Evolutionary conservation across 2,888 invertebrate genomes (phyloP).

Genomic region (Tachina lurida): DNA sequence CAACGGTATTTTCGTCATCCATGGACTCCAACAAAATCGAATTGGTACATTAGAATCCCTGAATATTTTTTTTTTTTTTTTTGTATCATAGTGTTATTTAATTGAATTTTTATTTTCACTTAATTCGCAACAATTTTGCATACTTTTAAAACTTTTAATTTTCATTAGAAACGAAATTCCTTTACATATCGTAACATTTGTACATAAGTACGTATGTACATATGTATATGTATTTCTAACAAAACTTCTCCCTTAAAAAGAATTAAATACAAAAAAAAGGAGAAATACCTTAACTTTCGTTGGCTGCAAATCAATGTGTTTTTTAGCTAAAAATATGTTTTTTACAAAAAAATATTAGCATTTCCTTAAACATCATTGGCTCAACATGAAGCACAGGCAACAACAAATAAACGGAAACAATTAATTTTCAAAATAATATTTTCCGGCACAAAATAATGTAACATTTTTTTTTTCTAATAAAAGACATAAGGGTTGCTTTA

Average conservation of each 20-base stretch:
- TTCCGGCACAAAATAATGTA: constrained; percentile 47
- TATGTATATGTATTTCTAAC: background rate
- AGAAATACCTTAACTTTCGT: constrained; percentile 77
- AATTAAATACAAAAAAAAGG: constrained; percentile 55
- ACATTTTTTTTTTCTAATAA: constrained; percentile 14
- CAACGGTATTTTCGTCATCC: too few relatives aligned
- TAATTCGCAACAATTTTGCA: too few relatives aligned
- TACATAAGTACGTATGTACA: too few relatives aligned
- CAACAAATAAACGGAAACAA: constrained; percentile 63
- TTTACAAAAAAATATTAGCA: constrained; percentile 77
- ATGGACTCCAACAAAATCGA: too few relatives aligned
- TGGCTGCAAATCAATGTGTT: constrained; percentile 73
- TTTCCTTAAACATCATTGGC: constrained; percentile 79
- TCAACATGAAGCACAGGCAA: constrained; percentile 65
- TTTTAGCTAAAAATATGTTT: constrained; percentile 78
- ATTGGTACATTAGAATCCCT: too few relatives aligned
- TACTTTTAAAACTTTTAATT: background rate
- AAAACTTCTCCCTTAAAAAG: constrained; percentile 19
- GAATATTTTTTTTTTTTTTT: too few relatives aligned
- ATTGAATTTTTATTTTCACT: too few relatives aligned
- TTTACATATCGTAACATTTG: background rate
- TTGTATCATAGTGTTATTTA: too few relatives aligned
- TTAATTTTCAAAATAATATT: constrained; percentile 67
- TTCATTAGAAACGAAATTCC: constrained; percentile 19
- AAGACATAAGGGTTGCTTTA: constrained; percentile 46